Evolutionary conservation across 35 echinoderm and acorn worm species (phyloP).

Genomic region (Ptychodera flava): DNA sequence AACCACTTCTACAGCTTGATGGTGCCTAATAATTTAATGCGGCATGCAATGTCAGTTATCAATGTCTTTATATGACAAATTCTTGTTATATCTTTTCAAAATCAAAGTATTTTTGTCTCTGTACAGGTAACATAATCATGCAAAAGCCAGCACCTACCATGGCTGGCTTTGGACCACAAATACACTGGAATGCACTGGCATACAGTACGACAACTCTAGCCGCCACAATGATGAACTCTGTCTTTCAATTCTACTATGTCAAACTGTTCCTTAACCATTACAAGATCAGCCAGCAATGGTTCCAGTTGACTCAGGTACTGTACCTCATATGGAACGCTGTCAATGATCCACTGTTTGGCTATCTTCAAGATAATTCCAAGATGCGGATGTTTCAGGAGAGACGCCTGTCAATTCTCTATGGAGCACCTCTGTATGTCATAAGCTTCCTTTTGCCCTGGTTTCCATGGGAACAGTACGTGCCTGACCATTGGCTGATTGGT

Average conservation of each 20-base stretch:
- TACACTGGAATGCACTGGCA: conserved; percentile 52
- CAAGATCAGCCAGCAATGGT: conserved; percentile 53
- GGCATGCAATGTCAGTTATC: too few relatives aligned
- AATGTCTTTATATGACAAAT: too few relatives aligned
- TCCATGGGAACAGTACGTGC: conserved; percentile 70
- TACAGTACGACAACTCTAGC: conserved; percentile 48
- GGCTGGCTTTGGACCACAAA: not conserved
- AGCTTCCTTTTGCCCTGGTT: conserved; percentile 89
- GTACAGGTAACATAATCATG: not conserved
- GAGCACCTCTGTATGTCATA: conserved; percentile 61
- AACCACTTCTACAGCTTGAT: too few relatives aligned
- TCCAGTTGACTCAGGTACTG: conserved; percentile 47
- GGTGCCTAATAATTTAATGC: too few relatives aligned
- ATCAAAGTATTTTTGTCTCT: too few relatives aligned
- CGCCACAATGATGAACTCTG: conserved; percentile 42
- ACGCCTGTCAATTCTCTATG: conserved; percentile 60
- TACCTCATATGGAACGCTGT: conserved; percentile 75
- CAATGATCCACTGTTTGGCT: conserved; percentile 82
- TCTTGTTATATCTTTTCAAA: too few relatives aligned
- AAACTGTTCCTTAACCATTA: conserved; percentile 68
- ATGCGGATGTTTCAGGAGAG: conserved; percentile 38
- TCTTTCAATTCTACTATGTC: conserved; percentile 78
- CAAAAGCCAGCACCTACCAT: not conserved
- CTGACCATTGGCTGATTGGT: conserved; percentile 60
- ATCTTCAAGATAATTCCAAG: conserved; percentile 71